Evolutionary conservation across 2,888 invertebrate species (phyloP), one percentile per base, ranked within the genome.

Genomic region (Caradrina kadenii): DNA sequence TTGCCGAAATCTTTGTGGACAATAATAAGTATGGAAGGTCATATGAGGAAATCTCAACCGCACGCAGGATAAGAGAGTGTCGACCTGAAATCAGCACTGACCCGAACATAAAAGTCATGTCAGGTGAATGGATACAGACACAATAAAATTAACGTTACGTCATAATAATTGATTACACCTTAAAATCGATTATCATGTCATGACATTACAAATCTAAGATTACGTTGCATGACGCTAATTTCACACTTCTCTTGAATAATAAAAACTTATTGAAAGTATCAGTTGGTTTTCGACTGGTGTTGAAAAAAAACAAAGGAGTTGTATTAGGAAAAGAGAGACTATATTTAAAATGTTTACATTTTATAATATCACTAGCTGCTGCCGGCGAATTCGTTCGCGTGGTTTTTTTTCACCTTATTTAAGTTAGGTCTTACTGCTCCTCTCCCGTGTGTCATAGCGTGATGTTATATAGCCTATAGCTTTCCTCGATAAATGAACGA

Each of bases 151-250:
- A 42, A 19, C 17, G 56, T 52, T 69, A 59, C 53, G 26, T 61
- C 45, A 79, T 63, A 39, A 49, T 54, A 79, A 74, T 69, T 11
- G 60, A 76, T 74, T 68, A 63, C 45, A 45, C 61, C 61, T 63
- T 53, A 49, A 61, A 76, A 76, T 74, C 48, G 50, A 76, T 79
- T 64, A 69, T 22, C 49, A 22, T 39, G 69, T 58, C 58, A 31
- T 54, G 56, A 19, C 21, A 63, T 63, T 49, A 61, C 49, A 63
- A 59, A 35, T 8, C 42, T 7, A 26, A 58, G 7, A 19, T 58
- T 39, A n/a, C 42, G n/a, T 60, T 73, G 56, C 60, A 31, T 54
- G 62, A 79, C 5, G 2, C 1, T 19, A 52, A 78, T 65, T 64
- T 22, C 39, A 60, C 58, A 50, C 17, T 45, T 35, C 8, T n/a